phyloP scores from a whole-genome alignment of 1,140 invertebrate species.

The Vollenhovia emeryi region DNA sequence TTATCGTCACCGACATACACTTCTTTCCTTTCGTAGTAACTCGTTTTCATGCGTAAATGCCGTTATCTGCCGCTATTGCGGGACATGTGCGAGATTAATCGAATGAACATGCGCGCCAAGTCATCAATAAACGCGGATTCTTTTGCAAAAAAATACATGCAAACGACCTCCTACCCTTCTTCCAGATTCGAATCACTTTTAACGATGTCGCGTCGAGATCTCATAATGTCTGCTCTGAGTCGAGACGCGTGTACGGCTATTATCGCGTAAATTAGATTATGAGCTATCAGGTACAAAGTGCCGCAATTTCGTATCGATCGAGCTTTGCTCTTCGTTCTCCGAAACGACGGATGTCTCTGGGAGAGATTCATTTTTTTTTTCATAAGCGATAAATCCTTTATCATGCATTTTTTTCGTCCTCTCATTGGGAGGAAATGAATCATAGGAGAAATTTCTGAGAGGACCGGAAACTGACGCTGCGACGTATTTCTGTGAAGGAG shows the following conservation, averaged over 20 bases:
- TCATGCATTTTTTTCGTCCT: background rate
- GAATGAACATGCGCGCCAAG: too few species aligned
- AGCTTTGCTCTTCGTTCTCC: background rate
- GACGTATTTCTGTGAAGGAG: background rate
- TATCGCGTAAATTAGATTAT: background rate
- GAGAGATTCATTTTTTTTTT: background rate
- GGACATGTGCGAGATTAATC: background rate
- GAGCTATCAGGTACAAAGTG: background rate
- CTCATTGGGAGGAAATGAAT: background rate
- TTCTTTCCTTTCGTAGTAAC: constrained; percentile 21
- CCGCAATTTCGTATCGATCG: background rate
- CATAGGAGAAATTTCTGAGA: background rate
- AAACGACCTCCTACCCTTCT: background rate
- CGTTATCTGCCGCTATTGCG: background rate
- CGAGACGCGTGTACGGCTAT: background rate
- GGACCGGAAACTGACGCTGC: background rate
- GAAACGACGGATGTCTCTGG: background rate
- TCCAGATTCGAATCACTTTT: background rate
- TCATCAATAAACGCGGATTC: too few species aligned
- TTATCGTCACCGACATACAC: background rate
- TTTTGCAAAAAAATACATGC: background rate
- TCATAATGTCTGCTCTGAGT: background rate
- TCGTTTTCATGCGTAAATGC: background rate
- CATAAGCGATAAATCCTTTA: background rate
- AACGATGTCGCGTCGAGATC: background rate